Base-by-base conservation (phyloP, 37 sponge, comb jelly and placozoan species). In the Eunapius fragilis region DNA sequence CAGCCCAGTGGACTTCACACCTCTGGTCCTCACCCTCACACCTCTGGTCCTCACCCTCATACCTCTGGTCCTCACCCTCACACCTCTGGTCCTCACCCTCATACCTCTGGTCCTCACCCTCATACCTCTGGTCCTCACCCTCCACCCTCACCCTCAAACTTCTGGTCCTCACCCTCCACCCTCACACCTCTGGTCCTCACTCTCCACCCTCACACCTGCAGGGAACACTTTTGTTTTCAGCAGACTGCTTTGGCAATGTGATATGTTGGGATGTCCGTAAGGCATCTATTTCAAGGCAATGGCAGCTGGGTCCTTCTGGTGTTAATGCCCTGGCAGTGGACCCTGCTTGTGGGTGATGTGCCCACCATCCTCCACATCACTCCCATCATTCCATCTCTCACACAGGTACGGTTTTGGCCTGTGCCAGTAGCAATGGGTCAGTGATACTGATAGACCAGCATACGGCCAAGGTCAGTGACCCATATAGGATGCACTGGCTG, bases 251-350 rank as follows among this genome's bases (percentile, higher is more conserved):
- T 85, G 96, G 96, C 0, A 69, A 81, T 34, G 83, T 87, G 58
- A 41, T 87, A 13, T 47, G 84, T 9, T 98, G 98, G 98, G 96
- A 98, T 79, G 30, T 94, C 1, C 82, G 95, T 38, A 33, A 37
- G 3, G 67, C 48, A 5, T 30, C 26, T 5, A 31, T 12, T 2
- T 37, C 34, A 2, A 69, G 41, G 25, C n/a, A 71, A 2, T 86
- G 83, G 81, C 94, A 98, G 25, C 79, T 96, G 12, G 96, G 94
- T 11, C 96, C 94, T 3, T 82, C 85, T 67, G 85, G 94, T 35
- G 68, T 91, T 31, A 95, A 98, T 85, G 28, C 48, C 0, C 32
- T 93, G 30, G 78, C 86, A n/a, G 88, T 94, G 82, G 98, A 98
- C 77, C 85, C 94, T 24, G 92, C 94, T 41, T 41, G 41, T 41